Evolutionary conservation across 2,888 invertebrate species (phyloP), one percentile per base, ranked within the genome.

Genomic region (Netelia fuscicornis): DNA sequence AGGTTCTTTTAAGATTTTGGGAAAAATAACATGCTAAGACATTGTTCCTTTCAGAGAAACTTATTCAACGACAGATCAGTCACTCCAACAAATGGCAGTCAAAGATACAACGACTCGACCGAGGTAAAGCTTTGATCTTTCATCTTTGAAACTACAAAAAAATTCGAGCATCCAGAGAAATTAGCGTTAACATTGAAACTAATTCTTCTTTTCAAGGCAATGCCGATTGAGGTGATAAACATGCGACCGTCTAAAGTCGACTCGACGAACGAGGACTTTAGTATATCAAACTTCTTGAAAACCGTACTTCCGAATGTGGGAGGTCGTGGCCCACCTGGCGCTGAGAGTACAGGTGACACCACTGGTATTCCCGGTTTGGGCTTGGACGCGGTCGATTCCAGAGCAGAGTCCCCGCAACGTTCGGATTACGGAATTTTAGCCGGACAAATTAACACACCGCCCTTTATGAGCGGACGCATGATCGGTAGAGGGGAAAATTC

Each of bases 151-250:
- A 37, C 37, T 37, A 37, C 37, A 37, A 37, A 37, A 6, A 37
- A 37, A 37, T 37, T 37, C 37, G 37, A 37, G 37, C 37, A 37
- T 37, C 37, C 6, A 6, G 37, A 37, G 37, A 37, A 37, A 37
- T 1, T 6, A 37, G 6, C 6, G 37, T 6, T 6, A 2, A 37
- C 6, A 37, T 37, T 37, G 6, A 37, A 37, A 37, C 37, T 37
- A 6, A 37, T 37, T 37, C 5, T 70, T 68, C 64, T 72, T 85
- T 86, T 88, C 70, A 75, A 93, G 94, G 94, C 94, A 79, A 95
- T 95, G 90, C 94, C 95, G 68, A 95, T 95, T 84, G 95, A 95
- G 91, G 95, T 95, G n/a, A 95, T 95, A 88, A 95, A 94, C 64
- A 94, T 95, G 77, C 95, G 96, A 52, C 95, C 94, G 2, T 90